Conservation (phyloP, 2,888 invertebrate genomes). For the Ceraclea dissimilis region DNA sequence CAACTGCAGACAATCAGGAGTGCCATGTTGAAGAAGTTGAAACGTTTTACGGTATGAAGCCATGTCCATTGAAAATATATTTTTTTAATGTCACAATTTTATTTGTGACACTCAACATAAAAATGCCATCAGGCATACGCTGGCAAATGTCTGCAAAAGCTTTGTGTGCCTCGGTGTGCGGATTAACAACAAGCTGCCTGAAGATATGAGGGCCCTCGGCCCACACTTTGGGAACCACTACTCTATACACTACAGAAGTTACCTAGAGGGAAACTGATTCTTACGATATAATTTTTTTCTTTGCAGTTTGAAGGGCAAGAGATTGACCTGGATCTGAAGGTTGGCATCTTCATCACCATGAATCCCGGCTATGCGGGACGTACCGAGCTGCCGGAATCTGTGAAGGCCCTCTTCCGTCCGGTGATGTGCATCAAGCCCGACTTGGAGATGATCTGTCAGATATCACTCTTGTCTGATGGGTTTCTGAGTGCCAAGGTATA, state of each 20-base stretch:
- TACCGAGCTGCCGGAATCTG: conserved; percentile 86
- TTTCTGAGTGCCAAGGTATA: conserved; percentile 78
- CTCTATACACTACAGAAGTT: no score
- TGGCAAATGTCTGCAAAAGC: no score
- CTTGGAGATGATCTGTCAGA: conserved; percentile 84
- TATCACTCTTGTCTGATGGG: conserved; percentile 88
- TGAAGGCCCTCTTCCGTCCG: conserved; percentile 85
- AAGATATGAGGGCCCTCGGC: no score
- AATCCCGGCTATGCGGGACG: conserved; percentile 91
- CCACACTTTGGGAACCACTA: no score
- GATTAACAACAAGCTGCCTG: no score
- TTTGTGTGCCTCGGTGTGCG: no score
- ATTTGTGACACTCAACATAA: no score
- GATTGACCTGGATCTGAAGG: conserved; percentile 73
- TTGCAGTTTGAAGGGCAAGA: conserved; percentile 75
- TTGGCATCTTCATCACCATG: conserved; percentile 93
- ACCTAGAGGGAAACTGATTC: no score
- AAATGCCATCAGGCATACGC: no score
- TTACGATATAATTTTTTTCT: no score
- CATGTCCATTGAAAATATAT: no score
- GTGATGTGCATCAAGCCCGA: conserved; percentile 91
- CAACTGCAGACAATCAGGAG: conserved; percentile 85
- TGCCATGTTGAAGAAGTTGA: conserved; percentile 67
- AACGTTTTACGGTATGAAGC: conserved; percentile 64
- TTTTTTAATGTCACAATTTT: no score